Conservation (phyloP, 2,113 vertebrate genomes). For the Brachyhypopomus occidentalis region DNA sequence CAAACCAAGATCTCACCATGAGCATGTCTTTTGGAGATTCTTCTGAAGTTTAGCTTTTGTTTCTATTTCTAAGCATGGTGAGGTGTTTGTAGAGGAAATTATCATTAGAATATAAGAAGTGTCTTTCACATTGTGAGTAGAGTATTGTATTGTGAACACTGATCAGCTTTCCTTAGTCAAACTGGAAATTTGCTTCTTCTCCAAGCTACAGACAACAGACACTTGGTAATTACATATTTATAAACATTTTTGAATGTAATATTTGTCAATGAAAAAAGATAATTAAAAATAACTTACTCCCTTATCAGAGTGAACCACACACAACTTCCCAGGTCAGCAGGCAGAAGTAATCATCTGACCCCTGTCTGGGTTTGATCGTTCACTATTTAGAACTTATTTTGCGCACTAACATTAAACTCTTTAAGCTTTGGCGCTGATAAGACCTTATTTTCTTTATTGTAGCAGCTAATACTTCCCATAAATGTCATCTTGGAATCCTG, state of each 20-base stretch:
- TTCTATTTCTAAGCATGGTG: neutral
- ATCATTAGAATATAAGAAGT: too few species aligned
- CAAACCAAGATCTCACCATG: neutral
- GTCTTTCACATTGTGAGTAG: too few species aligned
- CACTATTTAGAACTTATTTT: neutral
- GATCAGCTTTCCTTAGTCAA: too few species aligned
- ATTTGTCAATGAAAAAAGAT: neutral
- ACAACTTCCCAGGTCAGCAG: neutral
- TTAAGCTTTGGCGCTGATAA: neutral
- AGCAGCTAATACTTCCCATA: neutral
- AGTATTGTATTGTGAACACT: too few species aligned
- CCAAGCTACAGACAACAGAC: too few species aligned
- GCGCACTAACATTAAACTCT: neutral
- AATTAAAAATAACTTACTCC: neutral
- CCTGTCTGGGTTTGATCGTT: neutral
- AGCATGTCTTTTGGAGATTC: neutral
- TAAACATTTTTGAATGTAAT: too few species aligned
- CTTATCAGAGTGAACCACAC: neutral
- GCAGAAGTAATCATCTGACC: neutral
- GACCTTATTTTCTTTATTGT: neutral
- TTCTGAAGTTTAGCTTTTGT: neutral
- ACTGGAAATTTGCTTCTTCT: too few species aligned
- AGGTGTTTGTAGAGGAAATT: too few species aligned
- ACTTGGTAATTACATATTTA: too few species aligned
- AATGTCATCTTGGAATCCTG: neutral